These are phyloP conservation scores for Hydrochoerus hydrochaeris DNA, from an alignment of 2,113 vertebrate species.

Conservation along the genomic window DNA sequence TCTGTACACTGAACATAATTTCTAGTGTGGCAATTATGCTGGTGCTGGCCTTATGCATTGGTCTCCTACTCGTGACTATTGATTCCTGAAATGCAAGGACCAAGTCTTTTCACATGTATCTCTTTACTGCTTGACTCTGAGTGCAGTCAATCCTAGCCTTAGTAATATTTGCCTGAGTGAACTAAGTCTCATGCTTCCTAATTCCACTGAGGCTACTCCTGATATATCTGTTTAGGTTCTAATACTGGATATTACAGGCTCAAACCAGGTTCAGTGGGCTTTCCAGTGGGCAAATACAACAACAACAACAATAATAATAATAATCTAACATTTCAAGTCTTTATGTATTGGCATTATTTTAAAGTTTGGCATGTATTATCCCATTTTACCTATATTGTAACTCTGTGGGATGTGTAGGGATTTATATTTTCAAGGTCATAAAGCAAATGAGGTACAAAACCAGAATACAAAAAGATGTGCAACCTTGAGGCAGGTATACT, in stretches of 20 bases:
- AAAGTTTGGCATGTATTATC: not conserved
- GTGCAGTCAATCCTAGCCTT: not conserved
- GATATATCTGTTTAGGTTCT: not conserved
- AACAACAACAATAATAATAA: not conserved
- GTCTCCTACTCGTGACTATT: not conserved
- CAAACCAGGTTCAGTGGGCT: not conserved
- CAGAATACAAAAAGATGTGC: not conserved
- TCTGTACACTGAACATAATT: not conserved
- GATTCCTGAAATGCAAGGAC: not conserved
- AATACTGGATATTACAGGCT: not conserved
- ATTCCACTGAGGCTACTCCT: not conserved
- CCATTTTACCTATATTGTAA: not conserved
- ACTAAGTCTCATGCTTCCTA: not conserved
- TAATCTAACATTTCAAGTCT: not conserved
- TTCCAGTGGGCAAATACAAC: not conserved
- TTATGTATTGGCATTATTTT: not conserved
- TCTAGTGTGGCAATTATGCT: not conserved
- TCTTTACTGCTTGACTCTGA: not conserved
- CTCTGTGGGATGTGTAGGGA: not conserved
- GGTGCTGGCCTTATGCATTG: not conserved
- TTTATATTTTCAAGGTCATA: constrained; percentile 26
- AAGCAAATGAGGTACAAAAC: not conserved
- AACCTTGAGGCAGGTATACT: not conserved
- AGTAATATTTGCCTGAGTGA: not conserved
- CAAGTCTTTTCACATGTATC: not conserved